phyloP scores from a whole-genome alignment of 2,797 vertebrate species.

The Macrochelys suwanniensis region DNA sequence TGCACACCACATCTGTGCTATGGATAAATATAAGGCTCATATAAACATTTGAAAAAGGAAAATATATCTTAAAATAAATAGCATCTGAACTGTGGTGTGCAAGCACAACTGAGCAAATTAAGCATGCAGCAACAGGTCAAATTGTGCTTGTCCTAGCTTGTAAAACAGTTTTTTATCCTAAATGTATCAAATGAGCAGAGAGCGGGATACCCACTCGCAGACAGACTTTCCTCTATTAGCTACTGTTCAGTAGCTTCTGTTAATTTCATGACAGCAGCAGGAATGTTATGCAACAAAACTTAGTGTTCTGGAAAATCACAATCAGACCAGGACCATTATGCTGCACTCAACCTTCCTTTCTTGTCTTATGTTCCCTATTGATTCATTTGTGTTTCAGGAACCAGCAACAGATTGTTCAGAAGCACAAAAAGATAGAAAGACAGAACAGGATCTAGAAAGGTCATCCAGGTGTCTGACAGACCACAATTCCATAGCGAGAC shows the following conservation, averaged over 20 bases:
- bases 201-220: background rate
- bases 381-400: background rate
- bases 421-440: accelerated
- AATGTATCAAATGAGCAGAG: background rate
- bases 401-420: constrained; percentile 19
- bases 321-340: constrained; percentile 44
- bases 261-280: constrained; percentile 60
- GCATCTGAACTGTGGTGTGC: background rate
- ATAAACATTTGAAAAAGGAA: background rate
- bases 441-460: too few relatives aligned
- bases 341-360: background rate
- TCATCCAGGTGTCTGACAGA: background rate
- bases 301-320: constrained; percentile 43
- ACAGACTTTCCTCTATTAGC: constrained; percentile 60
- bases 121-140: background rate
- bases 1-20: background rate
- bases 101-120: background rate
- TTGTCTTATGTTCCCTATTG: background rate
- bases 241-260: constrained; percentile 64
- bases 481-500: background rate
- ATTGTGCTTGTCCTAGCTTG: background rate
- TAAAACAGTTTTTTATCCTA: background rate
- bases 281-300: constrained; percentile 60
- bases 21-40: background rate
- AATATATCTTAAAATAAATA: background rate